Conservation (phyloP, 2,888 invertebrate species). For the Seladonia tumulorum region DNA sequence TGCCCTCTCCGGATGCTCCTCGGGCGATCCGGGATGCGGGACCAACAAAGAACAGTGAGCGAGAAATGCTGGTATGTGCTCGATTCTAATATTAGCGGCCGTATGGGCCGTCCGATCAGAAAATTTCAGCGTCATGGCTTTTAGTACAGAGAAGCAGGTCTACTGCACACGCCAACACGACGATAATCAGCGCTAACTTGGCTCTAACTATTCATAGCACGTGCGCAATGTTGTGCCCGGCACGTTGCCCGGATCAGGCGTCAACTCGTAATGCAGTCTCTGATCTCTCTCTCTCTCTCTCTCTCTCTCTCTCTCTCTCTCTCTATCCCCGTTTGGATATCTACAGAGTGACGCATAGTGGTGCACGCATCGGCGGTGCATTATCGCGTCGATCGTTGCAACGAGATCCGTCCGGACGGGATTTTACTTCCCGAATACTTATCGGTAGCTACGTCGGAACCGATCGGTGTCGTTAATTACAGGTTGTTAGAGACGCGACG, state of each 20-base stretch:
- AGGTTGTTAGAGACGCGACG: neutral
- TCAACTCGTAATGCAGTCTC: conserved; percentile 66
- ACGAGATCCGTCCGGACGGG: neutral
- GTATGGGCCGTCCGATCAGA: conserved; percentile 66
- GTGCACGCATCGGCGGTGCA: conserved; percentile 19
- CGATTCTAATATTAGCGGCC: conserved; percentile 70
- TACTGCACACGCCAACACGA: conserved; percentile 60
- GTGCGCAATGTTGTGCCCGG: conserved; percentile 76
- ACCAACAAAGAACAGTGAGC: conserved; percentile 54
- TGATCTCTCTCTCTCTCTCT: conserved; percentile 1
- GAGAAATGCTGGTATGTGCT: conserved; percentile 62
- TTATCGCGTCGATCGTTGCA: conserved; percentile 40
- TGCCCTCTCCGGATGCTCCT: conserved; percentile 33
- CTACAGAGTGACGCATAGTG: neutral
- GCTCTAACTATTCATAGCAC: conserved; percentile 78
- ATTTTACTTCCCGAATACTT: conserved; percentile 29
- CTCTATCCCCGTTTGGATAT: neutral
- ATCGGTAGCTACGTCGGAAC: neutral
- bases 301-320: neutral
- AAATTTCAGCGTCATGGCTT: conserved; percentile 68
- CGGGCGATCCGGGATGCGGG: conserved; percentile 29
- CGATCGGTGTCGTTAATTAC: conserved; percentile 20
- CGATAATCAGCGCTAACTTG: conserved; percentile 77
- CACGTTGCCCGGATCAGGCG: conserved; percentile 72
- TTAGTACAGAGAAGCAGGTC: conserved; percentile 30